Evolutionary conservation across 2,113 vertebrate genomes (phyloP).

Genomic region (Leucosticte australis): DNA sequence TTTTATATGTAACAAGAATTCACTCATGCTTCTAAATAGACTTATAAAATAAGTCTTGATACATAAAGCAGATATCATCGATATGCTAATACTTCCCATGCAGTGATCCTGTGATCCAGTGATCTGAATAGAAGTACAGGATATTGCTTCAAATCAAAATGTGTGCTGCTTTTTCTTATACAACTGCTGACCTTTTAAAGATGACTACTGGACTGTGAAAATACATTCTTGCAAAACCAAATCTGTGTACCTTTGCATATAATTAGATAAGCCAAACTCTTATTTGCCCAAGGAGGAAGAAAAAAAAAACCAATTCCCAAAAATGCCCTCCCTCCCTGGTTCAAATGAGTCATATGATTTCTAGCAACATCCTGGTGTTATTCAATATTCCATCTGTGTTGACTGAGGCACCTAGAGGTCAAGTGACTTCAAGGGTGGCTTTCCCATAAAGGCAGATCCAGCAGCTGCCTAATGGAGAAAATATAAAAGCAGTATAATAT

Average conservation of each 20-base stretch:
- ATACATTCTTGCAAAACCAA: not conserved
- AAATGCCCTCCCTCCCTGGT: not conserved
- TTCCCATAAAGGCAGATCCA: conserved; percentile 56
- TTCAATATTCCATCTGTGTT: conserved; percentile 51
- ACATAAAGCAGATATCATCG: not conserved
- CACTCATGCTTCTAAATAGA: not conserved
- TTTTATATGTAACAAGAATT: not conserved
- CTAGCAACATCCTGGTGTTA: conserved; percentile 49
- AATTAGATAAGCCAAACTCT: not conserved
- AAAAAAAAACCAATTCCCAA: not conserved
- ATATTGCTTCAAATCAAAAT: not conserved
- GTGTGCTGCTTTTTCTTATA: not conserved
- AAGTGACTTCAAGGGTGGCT: conserved; percentile 59
- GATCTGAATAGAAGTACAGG: not conserved
- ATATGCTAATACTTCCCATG: not conserved
- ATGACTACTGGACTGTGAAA: not conserved
- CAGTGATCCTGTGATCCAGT: not conserved
- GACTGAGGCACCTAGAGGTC: conserved; percentile 53
- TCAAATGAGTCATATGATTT: conserved; percentile 33
- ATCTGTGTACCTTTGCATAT: not conserved
- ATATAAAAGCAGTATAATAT: conserved; percentile 34
- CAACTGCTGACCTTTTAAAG: not conserved
- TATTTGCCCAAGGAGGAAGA: conserved; percentile 3
- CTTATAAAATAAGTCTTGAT: not conserved
- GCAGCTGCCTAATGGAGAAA: conserved; percentile 27